Conservation (phyloP, 2,113 vertebrate genomes). For the Scatophagus argus region DNA sequence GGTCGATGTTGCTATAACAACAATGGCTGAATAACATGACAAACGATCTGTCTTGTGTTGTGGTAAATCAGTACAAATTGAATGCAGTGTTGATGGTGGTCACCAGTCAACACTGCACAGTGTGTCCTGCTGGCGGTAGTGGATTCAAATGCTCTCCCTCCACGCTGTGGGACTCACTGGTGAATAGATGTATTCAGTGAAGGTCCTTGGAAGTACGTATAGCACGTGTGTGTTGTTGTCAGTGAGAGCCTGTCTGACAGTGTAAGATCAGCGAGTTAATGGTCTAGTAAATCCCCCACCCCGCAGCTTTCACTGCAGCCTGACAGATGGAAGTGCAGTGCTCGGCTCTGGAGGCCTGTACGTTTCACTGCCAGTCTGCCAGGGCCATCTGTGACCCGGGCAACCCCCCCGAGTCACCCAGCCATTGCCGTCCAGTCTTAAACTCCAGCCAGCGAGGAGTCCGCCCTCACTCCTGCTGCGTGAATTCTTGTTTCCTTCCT, state of each 20-base stretch:
- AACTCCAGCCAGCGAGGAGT: slow-evolving; percentile 29
- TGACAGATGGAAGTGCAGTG: slow-evolving; percentile 74
- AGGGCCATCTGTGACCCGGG: slow-evolving; percentile 75
- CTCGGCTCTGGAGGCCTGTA: slow-evolving; percentile 34
- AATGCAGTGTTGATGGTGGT: too few species aligned
- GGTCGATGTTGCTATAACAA: too few species aligned
- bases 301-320: slow-evolving; percentile 71
- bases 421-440: neutral
- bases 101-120: too few species aligned
- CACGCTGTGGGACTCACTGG: too few species aligned
- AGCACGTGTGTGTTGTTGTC: slow-evolving; percentile 16
- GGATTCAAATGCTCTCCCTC: too few species aligned
- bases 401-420: slow-evolving; percentile 11
- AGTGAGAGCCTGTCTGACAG: slow-evolving; percentile 33
- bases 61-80: too few species aligned
- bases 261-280: slow-evolving; percentile 70
- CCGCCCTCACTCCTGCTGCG: slow-evolving; percentile 2
- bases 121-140: too few species aligned
- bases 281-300: slow-evolving; percentile 65
- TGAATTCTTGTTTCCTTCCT: neutral
- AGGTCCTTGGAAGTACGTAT: slow-evolving; percentile 7
- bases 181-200: slow-evolving; percentile 1
- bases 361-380: slow-evolving; percentile 33
- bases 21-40: too few species aligned
- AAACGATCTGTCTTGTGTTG: too few species aligned